Conservation (phyloP, 1,140 invertebrate genomes). For the Ips nitidus region DNA sequence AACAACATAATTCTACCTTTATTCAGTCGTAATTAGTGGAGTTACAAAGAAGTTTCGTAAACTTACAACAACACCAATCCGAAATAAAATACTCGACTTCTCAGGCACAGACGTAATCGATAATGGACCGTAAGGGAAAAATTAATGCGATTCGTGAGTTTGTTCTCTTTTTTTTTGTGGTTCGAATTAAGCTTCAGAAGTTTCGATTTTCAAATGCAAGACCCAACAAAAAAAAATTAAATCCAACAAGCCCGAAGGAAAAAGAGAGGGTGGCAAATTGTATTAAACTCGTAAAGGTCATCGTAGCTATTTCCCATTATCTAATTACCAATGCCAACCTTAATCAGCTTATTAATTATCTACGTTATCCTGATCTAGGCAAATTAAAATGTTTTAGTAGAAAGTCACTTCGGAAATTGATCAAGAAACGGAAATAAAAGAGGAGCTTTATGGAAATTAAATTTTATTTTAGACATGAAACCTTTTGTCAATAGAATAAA, state of each 20-base stretch:
- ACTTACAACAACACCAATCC: too few species aligned
- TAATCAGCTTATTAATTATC: constrained; percentile 23
- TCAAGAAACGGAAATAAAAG: constrained; percentile 26
- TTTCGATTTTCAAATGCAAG: not conserved
- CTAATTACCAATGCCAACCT: constrained; percentile 2
- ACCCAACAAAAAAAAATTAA: too few species aligned
- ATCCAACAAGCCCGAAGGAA: too few species aligned
- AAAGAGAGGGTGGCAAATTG: not conserved
- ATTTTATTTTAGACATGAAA: constrained; percentile 22
- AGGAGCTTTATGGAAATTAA: constrained; percentile 25
- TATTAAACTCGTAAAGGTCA: not conserved
- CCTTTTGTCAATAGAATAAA: constrained; percentile 32
- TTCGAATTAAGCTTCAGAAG: constrained; percentile 13
- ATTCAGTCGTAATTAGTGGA: too few species aligned
- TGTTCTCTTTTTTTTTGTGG: constrained; percentile 24
- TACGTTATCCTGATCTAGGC: constrained; percentile 4
- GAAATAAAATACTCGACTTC: too few species aligned
- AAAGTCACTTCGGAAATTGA: constrained; percentile 28
- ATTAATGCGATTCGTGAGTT: constrained; percentile 19
- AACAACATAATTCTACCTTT: too few species aligned
- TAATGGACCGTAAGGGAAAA: constrained; percentile 21
- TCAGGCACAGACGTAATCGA: constrained; percentile 6
- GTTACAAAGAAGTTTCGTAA: too few species aligned
- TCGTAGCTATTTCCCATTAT: constrained; percentile 11
- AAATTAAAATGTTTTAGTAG: constrained; percentile 20